phyloP scores from a whole-genome alignment of 1,140 invertebrate genomes.

The Halyomorpha halys region DNA sequence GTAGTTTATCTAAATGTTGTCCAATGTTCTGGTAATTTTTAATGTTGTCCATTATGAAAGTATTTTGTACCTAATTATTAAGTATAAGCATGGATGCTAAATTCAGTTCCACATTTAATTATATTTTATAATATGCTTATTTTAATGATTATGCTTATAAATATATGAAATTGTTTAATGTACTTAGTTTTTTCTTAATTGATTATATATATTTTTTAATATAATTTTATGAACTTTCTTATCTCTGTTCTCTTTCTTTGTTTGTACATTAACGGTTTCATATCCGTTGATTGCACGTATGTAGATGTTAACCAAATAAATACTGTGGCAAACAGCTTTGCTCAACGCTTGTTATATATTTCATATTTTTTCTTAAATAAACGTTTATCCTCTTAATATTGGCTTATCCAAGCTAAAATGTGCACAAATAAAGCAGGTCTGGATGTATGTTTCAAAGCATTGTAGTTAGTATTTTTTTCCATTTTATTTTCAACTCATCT shows the following conservation, averaged over 20 bases:
- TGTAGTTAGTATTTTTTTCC: neutral
- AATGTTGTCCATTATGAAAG: too few relatives aligned
- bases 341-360: constrained; percentile 5
- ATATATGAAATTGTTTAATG: constrained; percentile 11
- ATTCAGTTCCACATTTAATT: constrained; percentile 3
- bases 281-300: constrained; percentile 10
- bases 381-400: neutral
- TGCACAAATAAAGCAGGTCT: constrained; percentile 4
- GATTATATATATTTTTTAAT: neutral
- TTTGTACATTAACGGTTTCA: constrained; percentile 12
- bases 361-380: constrained; percentile 1
- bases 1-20: too few relatives aligned
- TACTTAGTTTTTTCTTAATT: neutral
- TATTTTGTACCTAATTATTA: too few relatives aligned
- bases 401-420: neutral
- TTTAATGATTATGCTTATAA: neutral
- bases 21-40: too few relatives aligned
- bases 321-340: constrained; percentile 7
- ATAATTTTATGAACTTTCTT: constrained; percentile 2
- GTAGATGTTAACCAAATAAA: neutral
- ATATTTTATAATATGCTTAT: constrained; percentile 6
- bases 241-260: constrained; percentile 8
- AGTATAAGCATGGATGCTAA: constrained; percentile 3
- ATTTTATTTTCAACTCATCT: too few relatives aligned
- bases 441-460: constrained; percentile 7